These are phyloP conservation scores for Austrolebias charrua DNA, from an alignment of 2,797 vertebrate species.

Conservation along the genomic window DNA sequence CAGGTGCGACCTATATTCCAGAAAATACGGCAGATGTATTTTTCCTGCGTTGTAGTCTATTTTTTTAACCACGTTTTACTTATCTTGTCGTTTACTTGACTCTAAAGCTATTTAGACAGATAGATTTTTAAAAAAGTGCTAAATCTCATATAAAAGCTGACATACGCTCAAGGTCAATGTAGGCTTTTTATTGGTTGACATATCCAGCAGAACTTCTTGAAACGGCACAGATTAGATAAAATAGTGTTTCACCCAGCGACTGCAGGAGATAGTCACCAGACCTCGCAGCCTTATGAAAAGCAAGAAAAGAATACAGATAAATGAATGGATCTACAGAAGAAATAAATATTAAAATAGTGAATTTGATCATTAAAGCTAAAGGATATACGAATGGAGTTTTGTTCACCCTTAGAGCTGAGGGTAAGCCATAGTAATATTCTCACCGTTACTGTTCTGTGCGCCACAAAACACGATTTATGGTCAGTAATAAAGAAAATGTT, in stretches of 20 bases:
- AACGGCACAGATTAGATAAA: constrained; percentile 37
- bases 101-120: not conserved
- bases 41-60: not conserved
- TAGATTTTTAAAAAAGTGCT: no score
- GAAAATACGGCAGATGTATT: no score
- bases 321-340: constrained; percentile 32
- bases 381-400: constrained; percentile 46
- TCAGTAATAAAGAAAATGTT: constrained; percentile 48
- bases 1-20: no score
- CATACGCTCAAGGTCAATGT: constrained; percentile 60
- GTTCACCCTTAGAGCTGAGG: constrained; percentile 63
- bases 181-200: constrained; percentile 73
- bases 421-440: constrained; percentile 36
- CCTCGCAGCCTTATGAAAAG: no score
- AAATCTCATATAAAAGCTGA: not conserved
- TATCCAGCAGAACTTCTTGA: constrained; percentile 64
- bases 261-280: no score
- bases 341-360: constrained; percentile 16
- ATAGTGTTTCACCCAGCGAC: no score
- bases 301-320: no score
- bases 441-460: constrained; percentile 32
- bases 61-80: not conserved
- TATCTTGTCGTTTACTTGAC: not conserved
- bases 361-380: constrained; percentile 34
- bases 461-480: constrained; percentile 42